Evolutionary conservation across 2,797 vertebrate genomes (phyloP), one percentile per base, ranked within the genome.

Genomic region (Sternarchorhynchus goeldii): DNA sequence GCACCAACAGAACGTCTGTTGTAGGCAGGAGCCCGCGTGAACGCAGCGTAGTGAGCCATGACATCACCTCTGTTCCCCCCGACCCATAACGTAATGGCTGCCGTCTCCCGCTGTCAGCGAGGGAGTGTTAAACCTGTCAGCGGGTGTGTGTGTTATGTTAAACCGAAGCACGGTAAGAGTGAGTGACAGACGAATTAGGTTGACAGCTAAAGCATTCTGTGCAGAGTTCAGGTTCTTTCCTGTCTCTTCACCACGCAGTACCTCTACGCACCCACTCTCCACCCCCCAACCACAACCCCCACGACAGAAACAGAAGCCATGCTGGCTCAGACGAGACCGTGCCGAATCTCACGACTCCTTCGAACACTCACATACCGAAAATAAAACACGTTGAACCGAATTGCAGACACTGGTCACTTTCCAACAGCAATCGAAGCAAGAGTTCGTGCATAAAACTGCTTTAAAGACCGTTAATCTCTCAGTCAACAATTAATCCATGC

Each of bases 401-500:
- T 25, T 25, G 25, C 25, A 25, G 25, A 57, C 31, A 31, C 60
- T 88, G 88, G 88, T 88, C 5, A 77, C 58, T 55, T 81, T 91
- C 90, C 91, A 88, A 85, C 84, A 85, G 86, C 81, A 75, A 82
- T 79, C 41, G 63, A 79, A 73, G 63, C 76, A 66, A 75, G 78
- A 68, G 85, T 88, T 75, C 87, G 59, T 56, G 77, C 78, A 63
- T 12, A 81, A 86, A 83, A 76, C 79, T 56, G 8, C 58, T 73
- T 88, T 77, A 89, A 88, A 88, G 85, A 80, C 80, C 39, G 84
- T 79, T 92, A 88, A 90, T 91, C 88, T 84, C 64, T 79, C 20
- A 21, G 89, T 91, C 91, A 92, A 90, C 85, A 83, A 87, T 91
- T 90, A 90, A 89, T 90, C 84, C 64, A 81, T 76, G 10, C 57